A percentile compares a stretch with the other conserved stretches of the same genome.
Conservation (phyloP, 2,797 vertebrate genomes). For the Gymnoscopelus microlampas region DNA sequence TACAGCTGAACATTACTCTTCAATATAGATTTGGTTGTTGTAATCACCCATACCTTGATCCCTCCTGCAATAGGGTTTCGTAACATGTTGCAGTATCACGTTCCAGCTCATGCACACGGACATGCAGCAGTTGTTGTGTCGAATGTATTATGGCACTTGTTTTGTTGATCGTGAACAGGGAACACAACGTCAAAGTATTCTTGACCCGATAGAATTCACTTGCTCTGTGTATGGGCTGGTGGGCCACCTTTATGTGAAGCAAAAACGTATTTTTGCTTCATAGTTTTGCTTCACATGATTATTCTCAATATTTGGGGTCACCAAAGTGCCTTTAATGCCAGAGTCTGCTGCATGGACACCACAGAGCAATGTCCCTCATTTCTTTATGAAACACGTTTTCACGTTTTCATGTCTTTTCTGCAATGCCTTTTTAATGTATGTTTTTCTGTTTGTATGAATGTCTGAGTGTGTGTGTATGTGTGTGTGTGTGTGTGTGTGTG, state of each 20-base stretch:
- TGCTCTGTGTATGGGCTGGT: too few relatives aligned
- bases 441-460: constrained; percentile 27
- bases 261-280: constrained; percentile 1
- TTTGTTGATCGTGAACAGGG: background rate
- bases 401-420: constrained; percentile 5
- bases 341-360: constrained; percentile 67
- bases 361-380: constrained; percentile 27
- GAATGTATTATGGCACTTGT: constrained; percentile 16
- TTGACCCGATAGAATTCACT: constrained; percentile 9
- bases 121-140: constrained; percentile 26
- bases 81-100: constrained; percentile 15
- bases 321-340: constrained; percentile 37
- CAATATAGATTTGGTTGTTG: background rate
- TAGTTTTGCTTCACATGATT: constrained; percentile 12
- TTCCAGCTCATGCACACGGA: constrained; percentile 22
- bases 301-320: background rate
- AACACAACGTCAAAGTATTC: background rate
- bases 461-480: constrained; percentile 27
- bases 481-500: constrained; percentile 14
- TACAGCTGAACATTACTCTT: background rate
- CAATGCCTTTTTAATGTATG: constrained; percentile 1
- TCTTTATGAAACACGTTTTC: constrained; percentile 35
- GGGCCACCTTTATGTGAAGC: background rate
- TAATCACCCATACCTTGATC: background rate
- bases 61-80: constrained; percentile 51